Conservation (phyloP, 2,888 invertebrate genomes). For the Biston betularia region DNA sequence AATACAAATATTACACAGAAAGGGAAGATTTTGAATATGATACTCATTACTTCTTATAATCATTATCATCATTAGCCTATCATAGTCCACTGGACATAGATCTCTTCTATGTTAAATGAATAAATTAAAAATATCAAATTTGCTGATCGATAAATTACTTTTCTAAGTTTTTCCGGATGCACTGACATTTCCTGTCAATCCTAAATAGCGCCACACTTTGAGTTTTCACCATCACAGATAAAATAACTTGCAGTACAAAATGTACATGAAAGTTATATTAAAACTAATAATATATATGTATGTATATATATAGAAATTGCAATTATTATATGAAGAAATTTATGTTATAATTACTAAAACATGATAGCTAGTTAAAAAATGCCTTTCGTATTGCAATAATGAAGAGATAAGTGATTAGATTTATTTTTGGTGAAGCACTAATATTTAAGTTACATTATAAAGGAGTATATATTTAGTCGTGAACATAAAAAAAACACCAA, state of each 20-base stretch:
- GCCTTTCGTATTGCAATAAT: conserved; percentile 17
- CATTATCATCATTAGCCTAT: no score
- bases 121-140: no score
- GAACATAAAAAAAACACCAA: no score
- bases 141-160: no score
- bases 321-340: neutral
- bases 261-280: conserved; percentile 3
- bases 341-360: neutral
- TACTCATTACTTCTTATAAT: no score
- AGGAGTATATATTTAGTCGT: conserved; percentile 3
- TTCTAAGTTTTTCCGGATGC: neutral
- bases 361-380: neutral
- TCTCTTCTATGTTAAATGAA: no score
- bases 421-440: conserved; percentile 15
- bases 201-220: neutral
- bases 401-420: conserved; percentile 2
- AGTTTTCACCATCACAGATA: neutral
- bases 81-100: no score
- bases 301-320: neutral
- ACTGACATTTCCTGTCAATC: neutral
- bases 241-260: neutral
- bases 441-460: conserved; percentile 14
- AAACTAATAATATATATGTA: no score
- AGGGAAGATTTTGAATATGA: no score
- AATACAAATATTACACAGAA: no score